Evolutionary conservation across 1,140 invertebrate genomes (phyloP).

Genomic region (Bombus terrestris): DNA sequence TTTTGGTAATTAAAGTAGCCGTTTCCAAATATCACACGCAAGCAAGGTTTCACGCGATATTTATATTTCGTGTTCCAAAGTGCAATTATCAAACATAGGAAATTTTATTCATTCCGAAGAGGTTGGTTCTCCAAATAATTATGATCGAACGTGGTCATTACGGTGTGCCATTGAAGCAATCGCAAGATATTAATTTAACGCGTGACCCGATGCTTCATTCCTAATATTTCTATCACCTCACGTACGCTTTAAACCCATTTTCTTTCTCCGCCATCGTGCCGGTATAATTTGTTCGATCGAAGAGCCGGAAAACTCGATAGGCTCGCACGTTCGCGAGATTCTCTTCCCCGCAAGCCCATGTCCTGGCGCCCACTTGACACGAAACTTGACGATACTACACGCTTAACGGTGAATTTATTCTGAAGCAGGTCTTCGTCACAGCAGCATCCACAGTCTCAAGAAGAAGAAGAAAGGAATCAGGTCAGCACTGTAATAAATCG

Average conservation of each 20-base stretch:
- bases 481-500: constrained; percentile 19
- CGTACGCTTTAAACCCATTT: neutral
- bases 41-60: neutral
- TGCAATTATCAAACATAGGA: neutral
- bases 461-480: constrained; percentile 34
- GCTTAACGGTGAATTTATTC: constrained; percentile 22
- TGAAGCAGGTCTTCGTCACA: neutral
- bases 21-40: neutral
- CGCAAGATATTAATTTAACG: neutral
- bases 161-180: neutral
- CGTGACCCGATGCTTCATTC: neutral
- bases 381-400: neutral
- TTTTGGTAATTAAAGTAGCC: too few relatives aligned
- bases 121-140: neutral
- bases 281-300: neutral
- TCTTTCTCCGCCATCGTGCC: neutral
- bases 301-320: neutral
- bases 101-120: neutral
- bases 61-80: neutral
- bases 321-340: neutral
- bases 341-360: neutral
- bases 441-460: neutral
- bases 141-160: neutral
- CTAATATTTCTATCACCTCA: neutral
- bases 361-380: neutral